Evolutionary conservation across 2,113 vertebrate genomes (phyloP).

Genomic region (Anolis carolinensis): DNA sequence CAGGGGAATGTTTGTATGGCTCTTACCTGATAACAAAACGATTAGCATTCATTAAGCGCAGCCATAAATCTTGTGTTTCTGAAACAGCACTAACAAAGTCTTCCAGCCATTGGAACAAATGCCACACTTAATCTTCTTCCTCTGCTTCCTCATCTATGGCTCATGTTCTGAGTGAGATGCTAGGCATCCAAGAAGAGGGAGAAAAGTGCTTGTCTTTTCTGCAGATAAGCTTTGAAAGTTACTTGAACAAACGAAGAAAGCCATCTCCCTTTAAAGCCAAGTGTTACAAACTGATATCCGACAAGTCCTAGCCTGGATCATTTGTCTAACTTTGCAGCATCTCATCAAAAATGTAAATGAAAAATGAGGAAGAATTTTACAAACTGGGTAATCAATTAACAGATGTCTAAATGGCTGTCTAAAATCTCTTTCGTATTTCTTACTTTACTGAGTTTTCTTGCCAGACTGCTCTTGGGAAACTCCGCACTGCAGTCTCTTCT

Average conservation of each 20-base stretch:
- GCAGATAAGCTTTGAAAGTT: neutral
- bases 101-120: constrained; percentile 61
- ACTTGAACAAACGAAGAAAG: neutral
- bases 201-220: neutral
- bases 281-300: neutral
- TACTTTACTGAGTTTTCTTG: neutral
- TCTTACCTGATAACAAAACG: constrained; percentile 65
- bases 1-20: constrained; percentile 67
- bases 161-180: neutral
- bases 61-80: constrained; percentile 66
- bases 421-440: neutral
- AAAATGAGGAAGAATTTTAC: neutral
- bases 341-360: neutral
- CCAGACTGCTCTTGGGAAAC: neutral
- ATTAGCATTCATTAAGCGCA: constrained; percentile 72
- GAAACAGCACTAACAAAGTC: constrained; percentile 55
- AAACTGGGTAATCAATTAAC: neutral
- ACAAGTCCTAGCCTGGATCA: neutral
- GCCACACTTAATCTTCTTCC: constrained; percentile 63
- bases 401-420: neutral
- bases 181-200: neutral
- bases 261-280: neutral
- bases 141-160: constrained; percentile 24
- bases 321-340: neutral
- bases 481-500: neutral